A percentile compares a stretch with the other conserved stretches of the same genome.
Conservation (phyloP, 2,888 invertebrate genomes). For the Plagodis dolabraria region DNA sequence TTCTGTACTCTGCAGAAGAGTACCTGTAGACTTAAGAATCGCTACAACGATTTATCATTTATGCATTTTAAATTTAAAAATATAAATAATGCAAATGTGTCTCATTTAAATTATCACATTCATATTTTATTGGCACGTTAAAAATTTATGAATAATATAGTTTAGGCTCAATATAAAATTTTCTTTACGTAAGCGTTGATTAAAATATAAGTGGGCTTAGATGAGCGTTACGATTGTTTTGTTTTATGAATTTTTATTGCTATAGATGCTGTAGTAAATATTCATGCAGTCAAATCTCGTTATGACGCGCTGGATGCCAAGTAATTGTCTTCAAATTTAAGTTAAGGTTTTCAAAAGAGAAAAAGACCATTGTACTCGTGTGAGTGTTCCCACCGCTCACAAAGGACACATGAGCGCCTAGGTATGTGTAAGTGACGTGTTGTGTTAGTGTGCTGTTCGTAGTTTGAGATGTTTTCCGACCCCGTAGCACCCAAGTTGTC, state of each 20-base stretch:
- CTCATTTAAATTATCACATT: slow-evolving; percentile 64
- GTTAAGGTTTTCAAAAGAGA: slow-evolving; percentile 57
- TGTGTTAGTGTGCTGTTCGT: slow-evolving; percentile 62
- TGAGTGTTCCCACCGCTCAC: slow-evolving; percentile 19
- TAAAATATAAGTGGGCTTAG: slow-evolving; percentile 39
- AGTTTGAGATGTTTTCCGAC: slow-evolving; percentile 70
- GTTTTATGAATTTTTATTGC: slow-evolving; percentile 42
- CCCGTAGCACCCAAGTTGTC: slow-evolving; percentile 63
- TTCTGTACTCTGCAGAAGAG: slow-evolving; percentile 45
- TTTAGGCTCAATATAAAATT: slow-evolving; percentile 59
- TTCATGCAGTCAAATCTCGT: slow-evolving; percentile 88
- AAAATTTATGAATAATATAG: slow-evolving; percentile 52
- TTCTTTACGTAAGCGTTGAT: slow-evolving; percentile 52
- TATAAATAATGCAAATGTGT: slow-evolving; percentile 44
- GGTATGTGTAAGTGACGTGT: slow-evolving; percentile 31
- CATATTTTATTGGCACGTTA: slow-evolving; percentile 76
- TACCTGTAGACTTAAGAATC: slow-evolving; percentile 56
- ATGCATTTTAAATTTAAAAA: slow-evolving; percentile 61
- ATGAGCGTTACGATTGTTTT: slow-evolving; percentile 25
- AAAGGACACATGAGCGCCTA: slow-evolving; percentile 23
- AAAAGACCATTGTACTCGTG: slow-evolving; percentile 62
- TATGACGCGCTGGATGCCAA: slow-evolving; percentile 75
- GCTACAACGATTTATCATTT: slow-evolving; percentile 75
- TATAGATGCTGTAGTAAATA: slow-evolving; percentile 45
- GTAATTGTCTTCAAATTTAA: slow-evolving; percentile 32